Base-by-base conservation (phyloP, 2,113 vertebrate species). In the Pterocles burchelli region DNA sequence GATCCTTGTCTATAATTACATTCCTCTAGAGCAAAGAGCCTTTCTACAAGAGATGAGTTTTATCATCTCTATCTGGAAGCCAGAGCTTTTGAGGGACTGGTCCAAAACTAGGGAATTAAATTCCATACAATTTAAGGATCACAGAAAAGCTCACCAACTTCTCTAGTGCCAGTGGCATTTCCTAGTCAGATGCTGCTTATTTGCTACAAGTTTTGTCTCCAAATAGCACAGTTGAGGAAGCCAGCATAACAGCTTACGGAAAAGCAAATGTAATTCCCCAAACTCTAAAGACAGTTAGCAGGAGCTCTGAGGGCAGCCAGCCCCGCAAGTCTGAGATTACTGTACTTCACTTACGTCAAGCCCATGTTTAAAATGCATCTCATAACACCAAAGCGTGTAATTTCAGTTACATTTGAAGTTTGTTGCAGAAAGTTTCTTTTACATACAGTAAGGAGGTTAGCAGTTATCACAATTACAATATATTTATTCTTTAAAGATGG, bases 181-280 rank as follows among this genome's bases (percentile, higher is more conserved):
- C 51, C 45, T 41, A 24, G 24, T 62, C 54, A 91, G 31, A 61
- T 41, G 46, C 4, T 34, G 34, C 36, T 34, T 58, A 74, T 28
- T 61, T 57, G 41, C 58, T 26, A 43, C 13, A 84, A 24, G 24
- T 52, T 79, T 62, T 61, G n/a, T 58, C 52, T 73, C n/a, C 25
- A 82, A 28, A 21, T 33, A 65, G 5, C 19, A 36, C 1, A 87
- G 17, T 0, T 43, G 28, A 84, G 26, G 57, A 87, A 81, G 48
- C 3, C 2, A 21, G 33, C 13, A 0, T 28, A 90, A 67, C 16
- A 81, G 18, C 18, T 49, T 22, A 46, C 0, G 0, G 52, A 61
- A 87, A 75, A 91, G 6, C 0, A 0, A 85, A 87, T 29, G 6
- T 4, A 74, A 67, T 49, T 74, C 31, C 29, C 34, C 29, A 57